Evolutionary conservation across 1,140 invertebrate genomes (phyloP).

Genomic region (Liolophura sinensis): DNA sequence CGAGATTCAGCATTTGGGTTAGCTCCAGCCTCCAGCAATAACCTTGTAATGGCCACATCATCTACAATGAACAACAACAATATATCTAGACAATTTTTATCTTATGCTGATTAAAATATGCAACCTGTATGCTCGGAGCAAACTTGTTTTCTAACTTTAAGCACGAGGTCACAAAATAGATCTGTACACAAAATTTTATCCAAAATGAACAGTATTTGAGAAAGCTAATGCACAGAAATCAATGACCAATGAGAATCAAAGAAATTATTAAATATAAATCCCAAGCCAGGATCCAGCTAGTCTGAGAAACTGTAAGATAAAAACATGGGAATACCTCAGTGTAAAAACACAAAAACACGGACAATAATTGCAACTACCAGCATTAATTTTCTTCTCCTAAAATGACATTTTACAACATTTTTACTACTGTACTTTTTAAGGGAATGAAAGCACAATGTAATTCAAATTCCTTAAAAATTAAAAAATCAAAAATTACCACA

Average conservation of each 20-base stretch:
- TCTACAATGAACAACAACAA: constrained; percentile 17
- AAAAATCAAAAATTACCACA: neutral
- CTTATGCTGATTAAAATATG: constrained; percentile 1
- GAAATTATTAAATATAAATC: no score
- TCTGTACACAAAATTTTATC: neutral
- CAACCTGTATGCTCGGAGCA: neutral
- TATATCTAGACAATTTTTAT: no score
- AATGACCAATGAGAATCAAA: no score
- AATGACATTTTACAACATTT: neutral
- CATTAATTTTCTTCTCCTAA: neutral
- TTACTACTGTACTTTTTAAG: neutral
- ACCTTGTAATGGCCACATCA: constrained; percentile 20
- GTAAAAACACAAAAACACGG: no score
- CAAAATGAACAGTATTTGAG: neutral
- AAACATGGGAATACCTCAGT: no score
- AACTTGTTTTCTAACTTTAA: no score
- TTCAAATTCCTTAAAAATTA: neutral
- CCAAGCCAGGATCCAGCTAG: no score
- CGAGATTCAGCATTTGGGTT: constrained; percentile 25
- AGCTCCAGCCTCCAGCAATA: constrained; percentile 37
- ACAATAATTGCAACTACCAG: neutral
- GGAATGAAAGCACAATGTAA: neutral
- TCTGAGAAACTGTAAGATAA: no score
- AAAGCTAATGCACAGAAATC: no score
- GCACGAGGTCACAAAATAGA: neutral